phyloP scores from a whole-genome alignment of 2,113 vertebrate genomes.

The Gallinago paraguaiae region DNA sequence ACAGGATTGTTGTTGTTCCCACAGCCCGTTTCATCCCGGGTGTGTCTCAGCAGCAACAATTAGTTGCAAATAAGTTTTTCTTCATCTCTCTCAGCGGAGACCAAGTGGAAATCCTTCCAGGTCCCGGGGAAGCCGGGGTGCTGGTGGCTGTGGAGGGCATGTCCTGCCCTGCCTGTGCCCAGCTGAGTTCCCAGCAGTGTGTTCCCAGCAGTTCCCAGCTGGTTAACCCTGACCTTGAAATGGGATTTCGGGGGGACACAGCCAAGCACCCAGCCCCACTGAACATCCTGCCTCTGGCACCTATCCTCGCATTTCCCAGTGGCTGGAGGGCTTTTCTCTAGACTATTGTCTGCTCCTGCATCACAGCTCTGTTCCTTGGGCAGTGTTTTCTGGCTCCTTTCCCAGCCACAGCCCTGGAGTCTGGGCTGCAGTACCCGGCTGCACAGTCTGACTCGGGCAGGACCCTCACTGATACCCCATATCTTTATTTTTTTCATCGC shows the following conservation, averaged over 20 bases:
- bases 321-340: neutral
- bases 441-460: neutral
- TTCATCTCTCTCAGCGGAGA: neutral
- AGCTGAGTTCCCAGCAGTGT: neutral
- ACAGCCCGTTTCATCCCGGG: accelerated
- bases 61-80: neutral
- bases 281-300: neutral
- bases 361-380: accelerated
- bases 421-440: accelerated
- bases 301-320: neutral
- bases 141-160: neutral
- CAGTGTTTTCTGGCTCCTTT: neutral
- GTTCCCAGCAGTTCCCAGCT: neutral
- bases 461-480: accelerated
- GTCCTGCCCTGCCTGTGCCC: neutral
- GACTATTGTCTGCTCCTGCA: neutral
- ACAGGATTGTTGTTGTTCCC: neutral
- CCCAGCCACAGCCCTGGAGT: neutral
- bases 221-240: neutral
- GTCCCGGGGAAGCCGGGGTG: neutral
- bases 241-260: neutral
- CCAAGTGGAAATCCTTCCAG: neutral
- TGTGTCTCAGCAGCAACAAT: neutral
- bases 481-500: neutral
- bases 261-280: neutral